Evolutionary conservation across 2,797 vertebrate species (phyloP), one percentile per base, ranked within the genome.

Genomic region (Phataginus tricuspis): DNA sequence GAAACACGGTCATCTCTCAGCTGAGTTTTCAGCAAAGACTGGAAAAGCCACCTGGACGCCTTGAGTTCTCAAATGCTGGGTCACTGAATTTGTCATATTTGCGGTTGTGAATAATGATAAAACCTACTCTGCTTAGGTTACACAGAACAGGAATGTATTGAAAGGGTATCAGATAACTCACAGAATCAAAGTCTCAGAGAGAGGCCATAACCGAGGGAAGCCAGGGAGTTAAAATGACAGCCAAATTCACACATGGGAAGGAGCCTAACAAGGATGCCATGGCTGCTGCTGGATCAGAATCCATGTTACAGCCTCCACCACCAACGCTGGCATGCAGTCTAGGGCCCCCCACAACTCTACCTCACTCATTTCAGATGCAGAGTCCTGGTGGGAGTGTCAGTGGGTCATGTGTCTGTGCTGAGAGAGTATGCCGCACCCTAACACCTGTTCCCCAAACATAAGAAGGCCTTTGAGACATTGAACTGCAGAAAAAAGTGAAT

Each of bases 251-350:
- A 31, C 34, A 63, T 1, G 0, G 15, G 10, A 37, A 15, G 1
- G 2, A 68, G 7, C 8, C 63, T 42, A 4, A n/a, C 16, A 18
- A 8, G 75, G 45, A 16, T 1, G 11, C 8, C 0, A 2, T 0
- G 2, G 53, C 37, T 34, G 7, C 68, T 63, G 42, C 21, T 16
- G 4, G 10, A 4, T 16, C 13, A 25, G 12, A 59, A 10, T 10
- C 57, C 37, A 1, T 4, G 18, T 34, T 25, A 27, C 55, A 25
- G 16, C 37, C 34, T 53, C 55, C 23, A 8, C 19, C 29, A 19
- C 59, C 51, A 19, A 18, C 0, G 11, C 7, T 13, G 15, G 45
- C 11, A 9, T 4, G 23, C 15, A 15, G 39, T 27, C 23, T 11
- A 6, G 14, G 4, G 3, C 16, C 13, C 18, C 49, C 39, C 11